Evolutionary conservation across 2,113 vertebrate species (phyloP).

Genomic region (Pluvianellus socialis): DNA sequence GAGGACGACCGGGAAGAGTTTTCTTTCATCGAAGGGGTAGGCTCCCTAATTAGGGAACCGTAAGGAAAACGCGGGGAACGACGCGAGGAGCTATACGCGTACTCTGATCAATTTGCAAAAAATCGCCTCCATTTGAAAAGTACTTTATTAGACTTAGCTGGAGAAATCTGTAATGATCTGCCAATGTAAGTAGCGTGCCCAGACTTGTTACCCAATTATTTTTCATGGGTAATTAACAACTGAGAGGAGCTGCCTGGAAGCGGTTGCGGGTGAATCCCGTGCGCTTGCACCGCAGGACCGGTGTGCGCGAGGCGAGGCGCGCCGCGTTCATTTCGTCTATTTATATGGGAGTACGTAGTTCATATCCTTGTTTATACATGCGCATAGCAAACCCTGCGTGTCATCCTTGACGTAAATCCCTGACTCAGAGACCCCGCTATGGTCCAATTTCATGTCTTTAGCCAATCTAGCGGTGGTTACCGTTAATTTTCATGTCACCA

Average conservation of each 20-base stretch:
- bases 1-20: not conserved
- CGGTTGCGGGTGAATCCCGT: not conserved
- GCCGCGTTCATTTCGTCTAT: fast-evolving
- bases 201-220: conserved; percentile 21
- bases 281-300: fast-evolving
- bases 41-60: not conserved
- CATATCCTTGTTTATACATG: fast-evolving
- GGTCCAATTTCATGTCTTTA: not conserved
- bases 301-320: fast-evolving
- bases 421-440: fast-evolving
- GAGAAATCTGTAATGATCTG: conserved; percentile 26
- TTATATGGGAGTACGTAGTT: fast-evolving
- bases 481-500: fast-evolving
- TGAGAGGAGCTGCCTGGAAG: not conserved
- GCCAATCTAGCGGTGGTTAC: fast-evolving
- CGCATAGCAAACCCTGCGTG: fast-evolving
- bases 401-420: not conserved
- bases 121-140: not conserved
- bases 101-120: not conserved
- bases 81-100: not conserved
- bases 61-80: not conserved
- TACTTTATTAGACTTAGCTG: not conserved
- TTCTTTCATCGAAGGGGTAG: not conserved
- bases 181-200: not conserved
- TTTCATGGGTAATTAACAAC: not conserved